A percentile compares a stretch with the other conserved stretches of the same genome.
phyloP scores from a whole-genome alignment of 2,797 vertebrate species.

The Hemibagrus guttatus region DNA sequence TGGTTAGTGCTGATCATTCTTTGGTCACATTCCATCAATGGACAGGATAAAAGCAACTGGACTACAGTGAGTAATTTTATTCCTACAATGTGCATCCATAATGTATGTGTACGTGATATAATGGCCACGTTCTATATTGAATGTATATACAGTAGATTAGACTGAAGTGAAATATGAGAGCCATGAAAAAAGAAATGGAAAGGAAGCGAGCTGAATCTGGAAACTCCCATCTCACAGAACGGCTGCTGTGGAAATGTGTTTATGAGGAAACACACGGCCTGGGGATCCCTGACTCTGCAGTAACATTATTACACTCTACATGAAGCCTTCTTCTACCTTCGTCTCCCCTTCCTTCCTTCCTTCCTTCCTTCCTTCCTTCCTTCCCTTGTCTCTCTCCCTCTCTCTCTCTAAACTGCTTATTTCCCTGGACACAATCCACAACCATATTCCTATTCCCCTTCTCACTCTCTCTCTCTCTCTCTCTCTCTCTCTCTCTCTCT shows the following conservation, averaged over 20 bases:
- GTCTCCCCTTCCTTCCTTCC: not conserved
- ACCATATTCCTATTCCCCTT: slow-evolving; percentile 28
- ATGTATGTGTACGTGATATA: not conserved
- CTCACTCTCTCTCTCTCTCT: slow-evolving; percentile 20
- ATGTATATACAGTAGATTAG: not conserved
- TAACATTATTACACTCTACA: slow-evolving; percentile 38
- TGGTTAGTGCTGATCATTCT: not conserved
- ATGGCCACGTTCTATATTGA: not conserved
- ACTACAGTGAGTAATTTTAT: not conserved
- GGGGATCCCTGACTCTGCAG: slow-evolving; percentile 57
- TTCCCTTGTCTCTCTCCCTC: not conserved
- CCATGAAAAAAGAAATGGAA: not conserved
- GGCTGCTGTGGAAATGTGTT: slow-evolving; percentile 30
- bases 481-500: slow-evolving; percentile 25
- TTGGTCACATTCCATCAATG: not conserved
- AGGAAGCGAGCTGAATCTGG: slow-evolving; percentile 12
- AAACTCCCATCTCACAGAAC: slow-evolving; percentile 27
- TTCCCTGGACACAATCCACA: slow-evolving; percentile 42
- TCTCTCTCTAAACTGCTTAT: slow-evolving; percentile 43
- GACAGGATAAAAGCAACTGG: not conserved
- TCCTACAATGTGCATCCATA: not conserved
- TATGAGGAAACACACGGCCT: slow-evolving; percentile 41
- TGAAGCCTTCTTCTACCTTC: slow-evolving; percentile 13
- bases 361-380: not conserved
- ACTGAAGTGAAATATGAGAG: not conserved